phyloP scores from a whole-genome alignment of 2,888 invertebrate species.

The Leptinotarsa juncta region DNA sequence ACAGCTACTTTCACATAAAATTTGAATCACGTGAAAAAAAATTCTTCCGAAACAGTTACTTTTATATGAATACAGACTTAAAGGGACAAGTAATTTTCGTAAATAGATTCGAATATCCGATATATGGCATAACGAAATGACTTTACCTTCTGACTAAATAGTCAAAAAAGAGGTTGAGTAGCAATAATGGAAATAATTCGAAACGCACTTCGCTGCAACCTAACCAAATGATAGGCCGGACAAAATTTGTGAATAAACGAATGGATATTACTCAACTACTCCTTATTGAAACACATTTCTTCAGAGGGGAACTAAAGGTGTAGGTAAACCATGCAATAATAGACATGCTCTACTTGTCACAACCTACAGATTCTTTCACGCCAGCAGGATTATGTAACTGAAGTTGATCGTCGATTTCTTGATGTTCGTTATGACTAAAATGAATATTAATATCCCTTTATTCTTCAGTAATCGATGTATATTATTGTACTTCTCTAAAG shows the following conservation, averaged over 20 bases:
- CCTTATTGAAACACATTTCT: not conserved
- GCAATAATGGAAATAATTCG: too few relatives aligned
- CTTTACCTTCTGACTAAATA: too few relatives aligned
- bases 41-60: too few relatives aligned
- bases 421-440: slow-evolving; percentile 16
- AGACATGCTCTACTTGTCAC: slow-evolving; percentile 27
- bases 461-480: too few relatives aligned
- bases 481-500: too few relatives aligned
- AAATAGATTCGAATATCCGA: too few relatives aligned
- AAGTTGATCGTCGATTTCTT: slow-evolving; percentile 23
- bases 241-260: slow-evolving; percentile 4
- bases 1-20: too few relatives aligned
- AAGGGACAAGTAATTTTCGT: too few relatives aligned
- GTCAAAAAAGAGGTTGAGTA: too few relatives aligned
- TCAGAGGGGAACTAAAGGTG: slow-evolving; percentile 19
- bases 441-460: not conserved
- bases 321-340: slow-evolving; percentile 17
- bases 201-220: not conserved
- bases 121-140: too few relatives aligned
- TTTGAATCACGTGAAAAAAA: too few relatives aligned
- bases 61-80: too few relatives aligned
- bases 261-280: not conserved
- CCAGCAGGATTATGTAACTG: slow-evolving; percentile 22
- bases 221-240: not conserved
- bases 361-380: slow-evolving; percentile 25